These are phyloP conservation scores for Progne subis DNA, from an alignment of 2,113 vertebrate species.

Conservation along the genomic window DNA sequence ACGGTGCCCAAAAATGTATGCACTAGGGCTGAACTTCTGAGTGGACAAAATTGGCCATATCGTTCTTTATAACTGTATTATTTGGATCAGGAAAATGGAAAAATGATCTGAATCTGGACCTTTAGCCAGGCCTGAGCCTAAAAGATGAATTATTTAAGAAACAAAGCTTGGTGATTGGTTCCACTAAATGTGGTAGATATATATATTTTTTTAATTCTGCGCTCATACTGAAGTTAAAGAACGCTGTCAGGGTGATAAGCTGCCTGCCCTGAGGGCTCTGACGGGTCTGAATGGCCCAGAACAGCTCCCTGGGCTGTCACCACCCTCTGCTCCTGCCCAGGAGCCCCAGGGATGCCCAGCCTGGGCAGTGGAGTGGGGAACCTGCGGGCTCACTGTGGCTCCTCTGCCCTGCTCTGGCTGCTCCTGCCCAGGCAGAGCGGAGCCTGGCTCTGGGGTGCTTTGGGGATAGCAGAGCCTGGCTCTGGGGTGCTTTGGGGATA, in stretches of 20 bases:
- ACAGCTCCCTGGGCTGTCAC: background rate
- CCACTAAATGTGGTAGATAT: background rate
- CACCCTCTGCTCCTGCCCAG: too few species aligned
- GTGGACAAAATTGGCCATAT: background rate
- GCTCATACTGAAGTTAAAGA: background rate
- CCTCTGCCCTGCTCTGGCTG: background rate
- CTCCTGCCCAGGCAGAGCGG: background rate
- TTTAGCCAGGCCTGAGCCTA: background rate
- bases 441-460: accelerated
- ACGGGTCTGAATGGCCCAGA: background rate
- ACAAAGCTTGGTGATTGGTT: background rate
- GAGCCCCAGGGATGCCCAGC: background rate
- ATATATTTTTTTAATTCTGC: too few species aligned
- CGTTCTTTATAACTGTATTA: background rate
- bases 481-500: background rate
- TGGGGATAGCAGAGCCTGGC: background rate
- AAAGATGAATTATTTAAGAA: background rate
- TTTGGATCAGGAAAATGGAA: background rate
- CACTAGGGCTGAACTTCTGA: background rate
- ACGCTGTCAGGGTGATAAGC: background rate
- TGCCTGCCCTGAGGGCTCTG: background rate
- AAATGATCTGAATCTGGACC: background rate
- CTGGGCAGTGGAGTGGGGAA: accelerated
- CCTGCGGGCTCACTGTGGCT: accelerated
- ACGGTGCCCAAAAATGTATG: background rate